Percentiles rank a stretch among this genome's conserved stretches.
Conservation (phyloP, 2,797 vertebrate species). For the Coracias cyanogaster region DNA sequence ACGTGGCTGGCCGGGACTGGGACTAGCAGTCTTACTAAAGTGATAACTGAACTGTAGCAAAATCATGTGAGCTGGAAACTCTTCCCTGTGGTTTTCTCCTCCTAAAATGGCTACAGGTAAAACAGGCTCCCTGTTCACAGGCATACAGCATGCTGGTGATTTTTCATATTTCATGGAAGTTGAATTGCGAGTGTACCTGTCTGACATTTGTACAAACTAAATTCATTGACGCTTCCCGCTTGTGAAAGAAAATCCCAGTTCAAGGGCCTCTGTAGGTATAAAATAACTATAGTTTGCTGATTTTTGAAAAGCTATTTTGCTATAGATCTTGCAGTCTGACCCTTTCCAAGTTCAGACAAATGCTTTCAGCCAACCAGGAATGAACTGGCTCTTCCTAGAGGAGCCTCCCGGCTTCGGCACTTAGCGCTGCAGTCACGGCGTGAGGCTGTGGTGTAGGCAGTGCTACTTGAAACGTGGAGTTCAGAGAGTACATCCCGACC, state of each 20-base stretch:
- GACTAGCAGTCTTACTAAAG: background rate
- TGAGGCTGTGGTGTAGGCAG: background rate
- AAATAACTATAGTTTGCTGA: background rate
- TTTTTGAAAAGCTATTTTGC: background rate
- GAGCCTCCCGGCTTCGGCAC: background rate
- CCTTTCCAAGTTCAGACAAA: background rate
- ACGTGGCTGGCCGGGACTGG: background rate
- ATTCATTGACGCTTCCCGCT: background rate
- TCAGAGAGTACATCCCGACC: background rate
- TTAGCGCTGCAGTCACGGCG: background rate
- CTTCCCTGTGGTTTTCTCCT: background rate
- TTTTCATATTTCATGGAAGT: background rate
- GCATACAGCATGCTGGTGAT: background rate
- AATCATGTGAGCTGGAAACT: background rate
- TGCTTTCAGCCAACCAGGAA: background rate
- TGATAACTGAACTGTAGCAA: background rate
- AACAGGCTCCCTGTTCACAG: background rate
- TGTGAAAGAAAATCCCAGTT: conserved; percentile 22
- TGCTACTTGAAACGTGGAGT: background rate
- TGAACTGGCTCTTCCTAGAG: background rate
- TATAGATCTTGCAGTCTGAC: background rate
- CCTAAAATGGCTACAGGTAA: background rate
- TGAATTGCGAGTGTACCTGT: background rate
- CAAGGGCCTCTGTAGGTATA: background rate
- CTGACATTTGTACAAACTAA: background rate